Evolutionary conservation across 2,888 invertebrate species (phyloP).

Genomic region (Helicoverpa assulta): DNA sequence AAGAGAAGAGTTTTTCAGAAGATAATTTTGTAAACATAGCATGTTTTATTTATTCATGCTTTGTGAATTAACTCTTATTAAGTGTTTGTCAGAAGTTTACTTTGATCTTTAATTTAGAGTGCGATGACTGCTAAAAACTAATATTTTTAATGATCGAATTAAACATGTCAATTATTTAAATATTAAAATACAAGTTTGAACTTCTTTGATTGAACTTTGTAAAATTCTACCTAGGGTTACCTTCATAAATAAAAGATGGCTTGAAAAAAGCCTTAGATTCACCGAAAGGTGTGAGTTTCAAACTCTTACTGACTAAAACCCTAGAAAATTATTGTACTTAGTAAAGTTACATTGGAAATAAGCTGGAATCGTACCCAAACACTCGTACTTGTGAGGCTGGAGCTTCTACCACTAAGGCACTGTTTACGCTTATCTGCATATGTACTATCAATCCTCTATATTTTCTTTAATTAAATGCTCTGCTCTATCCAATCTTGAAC

Average conservation of each 20-base stretch:
- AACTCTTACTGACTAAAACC: too few relatives aligned
- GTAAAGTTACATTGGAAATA: too few relatives aligned
- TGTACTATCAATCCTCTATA: too few relatives aligned
- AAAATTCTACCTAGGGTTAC: not conserved
- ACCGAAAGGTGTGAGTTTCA: too few relatives aligned
- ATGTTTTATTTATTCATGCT: slow-evolving; percentile 8
- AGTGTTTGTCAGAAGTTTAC: not conserved
- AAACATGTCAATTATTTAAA: not conserved
- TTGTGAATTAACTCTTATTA: slow-evolving; percentile 1
- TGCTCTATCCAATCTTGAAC: not conserved
- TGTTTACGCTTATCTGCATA: too few relatives aligned
- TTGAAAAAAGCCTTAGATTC: too few relatives aligned
- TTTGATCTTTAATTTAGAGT: slow-evolving; percentile 12
- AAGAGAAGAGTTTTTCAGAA: not conserved
- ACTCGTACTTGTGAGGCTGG: too few relatives aligned
- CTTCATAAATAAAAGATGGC: too few relatives aligned
- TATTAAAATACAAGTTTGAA: not conserved
- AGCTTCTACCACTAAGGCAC: too few relatives aligned
- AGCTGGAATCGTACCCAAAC: too few relatives aligned
- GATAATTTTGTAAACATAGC: not conserved
- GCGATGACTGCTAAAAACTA: slow-evolving; percentile 4
- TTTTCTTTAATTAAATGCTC: too few relatives aligned
- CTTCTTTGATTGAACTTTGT: not conserved
- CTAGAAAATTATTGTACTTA: too few relatives aligned
- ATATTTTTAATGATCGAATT: slow-evolving; percentile 5